Evolutionary conservation across 2,113 vertebrate genomes (phyloP).

Genomic region (Leptobrachium ailaonicum): DNA sequence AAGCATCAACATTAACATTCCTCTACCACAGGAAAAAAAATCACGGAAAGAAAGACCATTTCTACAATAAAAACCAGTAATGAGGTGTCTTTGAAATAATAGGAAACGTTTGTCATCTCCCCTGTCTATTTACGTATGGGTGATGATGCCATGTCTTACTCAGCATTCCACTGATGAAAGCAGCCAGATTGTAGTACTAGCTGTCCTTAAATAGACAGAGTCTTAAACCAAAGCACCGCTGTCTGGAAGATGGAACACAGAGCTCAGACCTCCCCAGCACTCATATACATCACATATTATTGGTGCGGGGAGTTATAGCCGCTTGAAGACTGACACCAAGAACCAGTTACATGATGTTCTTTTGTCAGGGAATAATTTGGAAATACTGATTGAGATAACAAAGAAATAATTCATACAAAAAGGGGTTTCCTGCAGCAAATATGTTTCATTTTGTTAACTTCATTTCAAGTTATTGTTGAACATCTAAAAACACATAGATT

Average conservation of each 20-base stretch:
- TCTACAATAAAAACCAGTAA: not conserved
- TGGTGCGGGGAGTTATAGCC: not conserved
- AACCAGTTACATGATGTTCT: not conserved
- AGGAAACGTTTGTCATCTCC: conserved; percentile 8
- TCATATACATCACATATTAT: conserved; percentile 13
- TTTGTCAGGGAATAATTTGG: too few species aligned
- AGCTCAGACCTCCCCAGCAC: conserved; percentile 12
- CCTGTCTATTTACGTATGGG: conserved; percentile 15
- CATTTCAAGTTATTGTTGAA: too few species aligned
- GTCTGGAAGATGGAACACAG: conserved; percentile 3
- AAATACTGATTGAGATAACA: too few species aligned
- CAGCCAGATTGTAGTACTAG: not conserved
- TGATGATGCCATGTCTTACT: conserved; percentile 43
- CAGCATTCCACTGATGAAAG: not conserved
- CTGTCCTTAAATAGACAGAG: conserved; percentile 36
- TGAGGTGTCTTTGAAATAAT: not conserved
- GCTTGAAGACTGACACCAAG: not conserved
- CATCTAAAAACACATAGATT: too few species aligned
- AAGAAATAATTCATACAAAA: too few species aligned
- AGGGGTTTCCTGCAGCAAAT: too few species aligned
- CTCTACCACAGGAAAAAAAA: too few species aligned
- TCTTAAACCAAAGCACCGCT: not conserved
- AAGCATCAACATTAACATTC: too few species aligned
- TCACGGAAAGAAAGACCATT: too few species aligned
- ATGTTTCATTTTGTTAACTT: too few species aligned